Percentiles rank a stretch among this genome's conserved stretches.
These are phyloP conservation scores for Athalia cordata DNA, from an alignment of 2,888 invertebrate species.

Conservation along the genomic window DNA sequence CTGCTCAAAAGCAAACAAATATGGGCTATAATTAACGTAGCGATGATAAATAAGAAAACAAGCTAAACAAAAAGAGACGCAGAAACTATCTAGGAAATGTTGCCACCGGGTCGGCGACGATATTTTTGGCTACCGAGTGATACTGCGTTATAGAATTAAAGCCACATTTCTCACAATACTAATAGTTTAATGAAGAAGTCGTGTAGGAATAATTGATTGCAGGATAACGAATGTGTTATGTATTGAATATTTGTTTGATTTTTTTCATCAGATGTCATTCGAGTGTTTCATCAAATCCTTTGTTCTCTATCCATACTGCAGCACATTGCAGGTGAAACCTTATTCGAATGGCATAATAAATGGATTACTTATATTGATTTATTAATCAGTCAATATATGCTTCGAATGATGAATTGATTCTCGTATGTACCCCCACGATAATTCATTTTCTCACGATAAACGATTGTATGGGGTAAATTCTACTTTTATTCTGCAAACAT, in stretches of 20 bases:
- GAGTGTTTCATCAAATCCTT: neutral
- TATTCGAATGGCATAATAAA: neutral
- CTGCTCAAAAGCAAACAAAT: too few relatives aligned
- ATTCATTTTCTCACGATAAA: neutral
- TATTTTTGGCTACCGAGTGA: constrained; percentile 18
- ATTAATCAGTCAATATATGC: constrained; percentile 9
- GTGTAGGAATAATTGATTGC: too few relatives aligned
- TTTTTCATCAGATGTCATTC: neutral
- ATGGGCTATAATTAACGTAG: too few relatives aligned
- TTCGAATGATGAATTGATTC: neutral
- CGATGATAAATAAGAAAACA: neutral
- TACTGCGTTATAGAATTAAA: neutral
- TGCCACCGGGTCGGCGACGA: neutral
- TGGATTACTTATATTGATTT: constrained; percentile 14
- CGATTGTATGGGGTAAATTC: neutral
- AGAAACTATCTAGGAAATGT: neutral
- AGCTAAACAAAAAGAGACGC: neutral
- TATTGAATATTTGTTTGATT: neutral
- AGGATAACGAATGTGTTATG: neutral
- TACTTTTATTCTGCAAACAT: too few relatives aligned
- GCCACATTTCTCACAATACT: neutral
- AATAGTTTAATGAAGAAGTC: too few relatives aligned
- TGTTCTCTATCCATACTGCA: neutral
- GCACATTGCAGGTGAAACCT: neutral
- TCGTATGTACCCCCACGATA: neutral